These are phyloP conservation scores for Aldabrachelys gigantea DNA, from an alignment of 2,113 vertebrate species.

Conservation along the genomic window DNA sequence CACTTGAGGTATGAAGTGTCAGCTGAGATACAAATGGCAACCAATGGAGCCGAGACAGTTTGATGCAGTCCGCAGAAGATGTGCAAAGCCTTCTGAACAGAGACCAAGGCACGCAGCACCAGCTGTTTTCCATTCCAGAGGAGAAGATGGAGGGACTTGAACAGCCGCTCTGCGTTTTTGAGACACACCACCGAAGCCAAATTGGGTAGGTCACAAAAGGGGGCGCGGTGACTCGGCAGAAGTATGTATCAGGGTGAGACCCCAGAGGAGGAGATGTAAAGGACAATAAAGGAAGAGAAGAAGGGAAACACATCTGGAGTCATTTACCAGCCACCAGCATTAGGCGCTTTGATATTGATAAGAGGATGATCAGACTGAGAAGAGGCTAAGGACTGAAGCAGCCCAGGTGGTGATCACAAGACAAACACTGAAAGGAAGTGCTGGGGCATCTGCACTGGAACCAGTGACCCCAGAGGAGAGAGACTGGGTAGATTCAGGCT, in stretches of 20 bases:
- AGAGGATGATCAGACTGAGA: background rate
- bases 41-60: background rate
- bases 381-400: background rate
- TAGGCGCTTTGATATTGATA: fast-evolving
- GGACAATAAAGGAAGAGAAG: background rate
- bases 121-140: background rate
- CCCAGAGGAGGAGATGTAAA: background rate
- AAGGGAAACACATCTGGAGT: background rate
- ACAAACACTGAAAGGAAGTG: background rate
- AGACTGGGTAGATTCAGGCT: background rate
- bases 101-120: background rate
- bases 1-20: slow-evolving; percentile 57
- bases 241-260: background rate
- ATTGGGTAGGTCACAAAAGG: background rate
- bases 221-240: background rate
- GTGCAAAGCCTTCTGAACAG: background rate
- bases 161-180: fast-evolving
- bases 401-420: background rate
- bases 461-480: fast-evolving
- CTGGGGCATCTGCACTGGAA: background rate
- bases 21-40: background rate
- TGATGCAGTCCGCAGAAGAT: background rate
- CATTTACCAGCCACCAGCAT: background rate
- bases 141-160: background rate
- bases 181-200: fast-evolving